Evolutionary conservation across 2,113 vertebrate species (phyloP).

Genomic region (Glaucidium brasilianum): DNA sequence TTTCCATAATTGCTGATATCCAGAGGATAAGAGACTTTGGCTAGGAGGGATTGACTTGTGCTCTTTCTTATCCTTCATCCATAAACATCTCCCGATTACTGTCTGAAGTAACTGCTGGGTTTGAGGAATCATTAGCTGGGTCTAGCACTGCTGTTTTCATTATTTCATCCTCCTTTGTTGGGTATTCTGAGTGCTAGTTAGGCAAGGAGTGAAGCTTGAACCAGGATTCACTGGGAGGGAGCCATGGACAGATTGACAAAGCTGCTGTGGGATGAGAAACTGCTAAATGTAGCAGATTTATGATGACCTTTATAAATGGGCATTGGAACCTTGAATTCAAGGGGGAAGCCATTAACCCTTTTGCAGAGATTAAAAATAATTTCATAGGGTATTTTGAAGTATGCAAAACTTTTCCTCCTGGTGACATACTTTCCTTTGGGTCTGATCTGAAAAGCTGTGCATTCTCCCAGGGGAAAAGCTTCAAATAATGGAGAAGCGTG

Average conservation of each 20-base stretch:
- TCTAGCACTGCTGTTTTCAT: not conserved
- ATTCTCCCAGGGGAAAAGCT: not conserved
- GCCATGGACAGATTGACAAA: not conserved
- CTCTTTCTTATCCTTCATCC: not conserved
- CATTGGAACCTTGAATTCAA: not conserved
- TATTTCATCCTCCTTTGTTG: not conserved
- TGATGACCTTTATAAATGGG: not conserved
- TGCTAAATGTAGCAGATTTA: not conserved
- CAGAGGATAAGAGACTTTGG: not conserved
- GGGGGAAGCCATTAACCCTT: not conserved
- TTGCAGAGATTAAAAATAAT: not conserved
- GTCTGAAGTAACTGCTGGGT: not conserved
- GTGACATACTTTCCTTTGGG: conserved; percentile 7
- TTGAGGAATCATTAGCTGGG: not conserved
- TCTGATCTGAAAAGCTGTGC: not conserved
- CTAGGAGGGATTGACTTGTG: not conserved
- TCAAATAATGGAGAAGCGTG: not conserved
- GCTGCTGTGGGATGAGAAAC: not conserved
- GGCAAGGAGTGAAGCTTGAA: not conserved
- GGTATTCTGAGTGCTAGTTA: not conserved
- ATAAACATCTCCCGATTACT: not conserved
- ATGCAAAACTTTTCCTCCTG: not conserved
- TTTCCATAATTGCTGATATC: not conserved
- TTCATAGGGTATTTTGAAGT: not conserved
- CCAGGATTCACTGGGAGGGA: not conserved